phyloP scores from a whole-genome alignment of 2,113 vertebrate species.

The Papio anubis region DNA sequence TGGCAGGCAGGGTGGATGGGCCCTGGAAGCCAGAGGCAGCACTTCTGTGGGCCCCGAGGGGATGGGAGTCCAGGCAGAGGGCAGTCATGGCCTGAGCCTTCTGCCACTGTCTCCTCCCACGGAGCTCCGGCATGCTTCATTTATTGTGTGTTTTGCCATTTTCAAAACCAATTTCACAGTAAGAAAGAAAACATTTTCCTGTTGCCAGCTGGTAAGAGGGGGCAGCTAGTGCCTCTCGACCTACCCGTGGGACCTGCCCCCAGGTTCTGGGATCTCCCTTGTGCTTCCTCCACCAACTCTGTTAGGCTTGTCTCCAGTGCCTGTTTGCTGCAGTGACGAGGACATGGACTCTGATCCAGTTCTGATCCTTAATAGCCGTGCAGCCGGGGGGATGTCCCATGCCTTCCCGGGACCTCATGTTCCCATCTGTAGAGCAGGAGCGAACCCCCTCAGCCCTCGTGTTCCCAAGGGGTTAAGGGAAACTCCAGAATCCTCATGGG shows the following conservation, averaged over 20 bases:
- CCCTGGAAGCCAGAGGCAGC: background rate
- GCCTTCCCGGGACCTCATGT: background rate
- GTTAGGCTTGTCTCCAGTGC: background rate
- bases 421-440: background rate
- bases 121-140: accelerated
- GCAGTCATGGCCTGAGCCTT: accelerated
- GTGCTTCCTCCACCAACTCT: background rate
- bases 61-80: background rate
- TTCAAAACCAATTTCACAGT: background rate
- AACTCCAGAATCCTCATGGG: accelerated
- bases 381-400: accelerated
- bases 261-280: background rate
- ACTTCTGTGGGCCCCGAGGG: too few relatives aligned
- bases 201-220: background rate
- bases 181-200: background rate
- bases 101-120: accelerated
- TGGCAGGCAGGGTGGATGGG: accelerated
- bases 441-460: accelerated
- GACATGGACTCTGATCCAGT: background rate
- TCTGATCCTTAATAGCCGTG: background rate
- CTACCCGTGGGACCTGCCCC: background rate
- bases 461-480: background rate
- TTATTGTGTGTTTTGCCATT: background rate
- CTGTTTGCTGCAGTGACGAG: background rate
- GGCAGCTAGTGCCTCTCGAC: background rate